Percentiles rank a stretch among this genome's conserved stretches.
Conservation (phyloP, 2,797 vertebrate species). For the Sarcoramphus papa region DNA sequence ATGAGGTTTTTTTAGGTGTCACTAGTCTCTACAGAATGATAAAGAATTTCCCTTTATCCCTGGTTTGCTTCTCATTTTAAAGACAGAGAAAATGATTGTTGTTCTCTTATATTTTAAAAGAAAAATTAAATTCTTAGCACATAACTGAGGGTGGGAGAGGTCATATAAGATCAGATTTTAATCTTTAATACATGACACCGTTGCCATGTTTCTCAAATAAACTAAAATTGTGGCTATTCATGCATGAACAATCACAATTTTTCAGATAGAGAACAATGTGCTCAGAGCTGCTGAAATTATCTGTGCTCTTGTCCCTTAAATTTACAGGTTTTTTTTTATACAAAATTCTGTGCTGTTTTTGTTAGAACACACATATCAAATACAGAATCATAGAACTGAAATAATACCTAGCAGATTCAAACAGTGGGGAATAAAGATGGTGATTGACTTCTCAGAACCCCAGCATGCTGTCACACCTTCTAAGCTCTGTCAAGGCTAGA, state of each 20-base stretch:
- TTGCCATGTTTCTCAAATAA: conserved; percentile 19
- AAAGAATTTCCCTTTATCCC: not conserved
- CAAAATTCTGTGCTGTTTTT: not conserved
- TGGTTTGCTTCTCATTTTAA: not conserved
- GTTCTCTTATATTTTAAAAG: not conserved
- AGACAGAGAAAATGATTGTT: not conserved
- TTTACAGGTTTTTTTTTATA: not conserved
- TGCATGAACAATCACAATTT: not conserved
- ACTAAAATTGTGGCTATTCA: not conserved
- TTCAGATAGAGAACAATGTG: not conserved
- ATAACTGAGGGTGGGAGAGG: not conserved
- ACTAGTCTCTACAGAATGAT: not conserved
- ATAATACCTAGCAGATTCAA: not conserved
- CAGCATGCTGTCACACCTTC: not conserved
- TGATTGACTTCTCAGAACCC: conserved; percentile 8
- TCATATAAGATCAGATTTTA: not conserved
- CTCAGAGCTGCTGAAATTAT: not conserved
- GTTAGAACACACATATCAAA: conserved; percentile 12
- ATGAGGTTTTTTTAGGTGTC: not conserved
- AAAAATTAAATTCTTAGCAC: conserved; percentile 5
- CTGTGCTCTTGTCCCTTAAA: not conserved
- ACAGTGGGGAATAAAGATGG: not conserved
- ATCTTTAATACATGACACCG: not conserved
- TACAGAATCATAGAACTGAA: not conserved
- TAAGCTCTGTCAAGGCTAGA: not conserved